Evolutionary conservation across 1,140 invertebrate genomes (phyloP).

Genomic region (Drosophila lowei): DNA sequence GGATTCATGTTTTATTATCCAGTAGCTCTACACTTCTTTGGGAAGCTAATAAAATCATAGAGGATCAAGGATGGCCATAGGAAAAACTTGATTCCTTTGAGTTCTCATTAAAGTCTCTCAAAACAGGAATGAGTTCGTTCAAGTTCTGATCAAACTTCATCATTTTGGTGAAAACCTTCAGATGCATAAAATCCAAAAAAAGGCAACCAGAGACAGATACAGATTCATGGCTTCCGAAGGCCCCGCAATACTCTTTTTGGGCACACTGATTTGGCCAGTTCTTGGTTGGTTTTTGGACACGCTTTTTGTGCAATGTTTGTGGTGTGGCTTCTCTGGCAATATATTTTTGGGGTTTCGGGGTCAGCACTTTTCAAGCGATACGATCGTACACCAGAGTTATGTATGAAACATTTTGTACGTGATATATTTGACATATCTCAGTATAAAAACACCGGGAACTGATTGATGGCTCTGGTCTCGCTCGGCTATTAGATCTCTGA

Average conservation of each 20-base stretch:
- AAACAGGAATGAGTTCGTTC: no score
- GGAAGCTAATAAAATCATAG: no score
- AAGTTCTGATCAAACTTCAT: no score
- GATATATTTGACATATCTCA: conserved; percentile 31
- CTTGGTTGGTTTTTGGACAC: conserved; percentile 38
- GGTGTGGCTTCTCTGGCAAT: conserved; percentile 16
- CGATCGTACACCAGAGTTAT: background rate
- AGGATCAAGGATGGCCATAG: no score
- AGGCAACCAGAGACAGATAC: background rate
- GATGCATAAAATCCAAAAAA: conserved; percentile 1
- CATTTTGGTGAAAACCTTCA: conserved; percentile 4
- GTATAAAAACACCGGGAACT: conserved; percentile 2
- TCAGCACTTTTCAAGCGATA: conserved; percentile 49
- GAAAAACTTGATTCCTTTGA: no score
- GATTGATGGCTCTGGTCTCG: conserved; percentile 31
- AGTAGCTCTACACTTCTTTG: no score
- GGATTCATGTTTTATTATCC: no score
- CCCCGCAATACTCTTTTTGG: conserved; percentile 14
- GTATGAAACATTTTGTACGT: conserved; percentile 13
- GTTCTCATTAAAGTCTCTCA: no score
- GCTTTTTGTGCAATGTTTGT: conserved; percentile 36
- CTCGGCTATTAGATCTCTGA: conserved; percentile 7
- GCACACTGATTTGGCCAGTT: conserved; percentile 26
- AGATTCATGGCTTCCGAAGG: conserved; percentile 32
- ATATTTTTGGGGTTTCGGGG: conserved; percentile 62